These are phyloP conservation scores for Dinoponera quadriceps DNA, from an alignment of 1,140 invertebrate genomes.

Conservation along the genomic window DNA sequence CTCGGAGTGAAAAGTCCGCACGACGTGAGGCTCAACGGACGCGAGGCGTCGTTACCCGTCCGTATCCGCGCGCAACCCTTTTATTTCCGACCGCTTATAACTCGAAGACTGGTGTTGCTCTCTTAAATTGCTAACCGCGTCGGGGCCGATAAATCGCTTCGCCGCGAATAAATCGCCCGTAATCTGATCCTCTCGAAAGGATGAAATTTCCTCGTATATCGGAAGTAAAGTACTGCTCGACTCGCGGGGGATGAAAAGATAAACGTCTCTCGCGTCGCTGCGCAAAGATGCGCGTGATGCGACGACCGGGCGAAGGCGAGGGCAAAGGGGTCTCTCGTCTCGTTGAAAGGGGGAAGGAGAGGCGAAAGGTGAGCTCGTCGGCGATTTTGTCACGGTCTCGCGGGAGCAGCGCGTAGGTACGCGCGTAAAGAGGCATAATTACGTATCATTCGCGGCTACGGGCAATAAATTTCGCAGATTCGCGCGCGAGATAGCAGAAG, in stretches of 20 bases:
- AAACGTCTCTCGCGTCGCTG: conserved; percentile 30
- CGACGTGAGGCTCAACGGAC: too few species aligned
- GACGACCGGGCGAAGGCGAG: too few species aligned
- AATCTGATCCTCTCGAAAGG: conserved; percentile 22
- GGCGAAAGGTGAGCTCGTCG: background rate
- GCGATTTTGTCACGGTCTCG: conserved; percentile 43
- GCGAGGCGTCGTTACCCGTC: background rate
- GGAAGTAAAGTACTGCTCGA: background rate
- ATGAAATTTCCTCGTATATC: conserved; percentile 1
- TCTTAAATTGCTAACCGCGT: background rate
- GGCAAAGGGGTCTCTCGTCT: background rate
- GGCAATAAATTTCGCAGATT: conserved; percentile 82
- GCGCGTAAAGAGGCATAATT: conserved; percentile 80
- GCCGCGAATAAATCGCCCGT: conserved; percentile 6
- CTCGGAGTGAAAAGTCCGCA: background rate
- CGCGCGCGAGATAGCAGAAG: conserved; percentile 74
- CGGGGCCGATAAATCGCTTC: background rate
- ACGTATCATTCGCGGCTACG: conserved; percentile 79
- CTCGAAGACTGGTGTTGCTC: background rate
- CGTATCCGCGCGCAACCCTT: background rate
- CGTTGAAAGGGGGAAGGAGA: background rate
- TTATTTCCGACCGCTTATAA: conserved; percentile 2
- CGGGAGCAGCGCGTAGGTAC: conserved; percentile 16
- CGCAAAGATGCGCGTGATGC: background rate
- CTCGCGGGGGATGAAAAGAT: conserved; percentile 13